These are phyloP conservation scores for Fratercula arctica DNA, from an alignment of 2,797 vertebrate species.

Conservation along the genomic window DNA sequence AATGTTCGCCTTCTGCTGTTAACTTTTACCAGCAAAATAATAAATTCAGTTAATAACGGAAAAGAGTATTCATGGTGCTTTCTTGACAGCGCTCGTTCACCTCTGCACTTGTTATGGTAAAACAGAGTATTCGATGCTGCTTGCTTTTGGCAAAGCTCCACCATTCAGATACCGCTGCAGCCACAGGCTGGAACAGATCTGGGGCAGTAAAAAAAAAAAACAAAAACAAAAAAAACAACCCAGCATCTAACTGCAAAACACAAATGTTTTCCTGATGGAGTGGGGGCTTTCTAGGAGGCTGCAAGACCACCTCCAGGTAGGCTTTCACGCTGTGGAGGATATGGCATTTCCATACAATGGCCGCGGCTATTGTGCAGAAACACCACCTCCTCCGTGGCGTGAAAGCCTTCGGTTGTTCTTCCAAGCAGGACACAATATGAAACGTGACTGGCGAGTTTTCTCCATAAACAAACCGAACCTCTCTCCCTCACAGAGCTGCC, in stretches of 20 bases:
- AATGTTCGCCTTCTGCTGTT: neutral
- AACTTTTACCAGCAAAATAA: conserved; percentile 47
- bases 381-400: conserved; percentile 1
- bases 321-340: neutral
- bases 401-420: conserved; percentile 71
- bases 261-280: conserved; percentile 65
- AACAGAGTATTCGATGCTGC: conserved; percentile 47
- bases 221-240: rapidly evolving
- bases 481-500: conserved; percentile 75
- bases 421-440: conserved; percentile 68
- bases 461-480: conserved; percentile 76
- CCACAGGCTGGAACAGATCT: conserved; percentile 46
- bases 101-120: conserved; percentile 61
- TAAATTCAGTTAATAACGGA: conserved; percentile 46
- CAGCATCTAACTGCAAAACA: conserved; percentile 57
- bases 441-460: conserved; percentile 72
- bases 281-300: conserved; percentile 25
- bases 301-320: neutral
- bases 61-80: conserved; percentile 42
- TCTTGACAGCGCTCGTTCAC: conserved; percentile 18
- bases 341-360: neutral
- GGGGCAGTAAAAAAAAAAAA: conserved; percentile 6
- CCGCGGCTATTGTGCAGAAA: neutral
- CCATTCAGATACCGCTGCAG: conserved; percentile 60
- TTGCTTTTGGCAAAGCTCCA: conserved; percentile 63